Conservation (phyloP, 2,888 invertebrate species). For the Boloria selene region DNA sequence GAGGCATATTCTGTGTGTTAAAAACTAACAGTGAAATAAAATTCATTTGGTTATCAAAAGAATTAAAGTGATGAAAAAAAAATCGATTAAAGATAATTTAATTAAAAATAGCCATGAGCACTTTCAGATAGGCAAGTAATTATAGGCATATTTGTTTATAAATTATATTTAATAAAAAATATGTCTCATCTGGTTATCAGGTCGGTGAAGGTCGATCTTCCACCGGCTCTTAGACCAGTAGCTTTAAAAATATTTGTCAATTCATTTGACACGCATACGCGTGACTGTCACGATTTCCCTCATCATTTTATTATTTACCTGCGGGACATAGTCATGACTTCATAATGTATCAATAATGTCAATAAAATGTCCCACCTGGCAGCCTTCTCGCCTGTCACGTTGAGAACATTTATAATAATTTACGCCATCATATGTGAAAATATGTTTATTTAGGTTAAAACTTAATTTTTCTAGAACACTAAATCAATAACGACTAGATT, state of each 20-base stretch:
- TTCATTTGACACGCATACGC: constrained; percentile 31
- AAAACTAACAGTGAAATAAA: too few relatives aligned
- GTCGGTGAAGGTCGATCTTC: too few relatives aligned
- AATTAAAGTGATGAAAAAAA: too few relatives aligned
- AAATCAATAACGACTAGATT: constrained; percentile 22
- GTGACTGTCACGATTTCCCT: constrained; percentile 35
- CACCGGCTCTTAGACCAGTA: too few relatives aligned
- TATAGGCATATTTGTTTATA: too few relatives aligned
- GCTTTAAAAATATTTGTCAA: constrained; percentile 24
- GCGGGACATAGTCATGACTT: constrained; percentile 57
- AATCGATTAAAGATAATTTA: too few relatives aligned
- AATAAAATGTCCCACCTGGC: constrained; percentile 48
- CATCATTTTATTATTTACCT: constrained; percentile 58
- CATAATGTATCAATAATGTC: constrained; percentile 65
- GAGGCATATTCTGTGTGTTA: too few relatives aligned
- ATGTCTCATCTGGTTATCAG: too few relatives aligned
- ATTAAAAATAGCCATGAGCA: too few relatives aligned
- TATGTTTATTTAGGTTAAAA: constrained; percentile 29
- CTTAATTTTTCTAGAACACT: constrained; percentile 10
- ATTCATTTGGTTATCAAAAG: too few relatives aligned
- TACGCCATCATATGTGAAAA: constrained; percentile 49
- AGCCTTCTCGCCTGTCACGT: constrained; percentile 59
- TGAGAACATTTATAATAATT: constrained; percentile 67
- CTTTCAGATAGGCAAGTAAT: too few relatives aligned
- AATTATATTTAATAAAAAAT: too few relatives aligned